Percentiles rank a stretch among this genome's conserved stretches.
These are phyloP conservation scores for Scartelaos histophorus DNA, from an alignment of 2,113 vertebrate species.

Conservation along the genomic window DNA sequence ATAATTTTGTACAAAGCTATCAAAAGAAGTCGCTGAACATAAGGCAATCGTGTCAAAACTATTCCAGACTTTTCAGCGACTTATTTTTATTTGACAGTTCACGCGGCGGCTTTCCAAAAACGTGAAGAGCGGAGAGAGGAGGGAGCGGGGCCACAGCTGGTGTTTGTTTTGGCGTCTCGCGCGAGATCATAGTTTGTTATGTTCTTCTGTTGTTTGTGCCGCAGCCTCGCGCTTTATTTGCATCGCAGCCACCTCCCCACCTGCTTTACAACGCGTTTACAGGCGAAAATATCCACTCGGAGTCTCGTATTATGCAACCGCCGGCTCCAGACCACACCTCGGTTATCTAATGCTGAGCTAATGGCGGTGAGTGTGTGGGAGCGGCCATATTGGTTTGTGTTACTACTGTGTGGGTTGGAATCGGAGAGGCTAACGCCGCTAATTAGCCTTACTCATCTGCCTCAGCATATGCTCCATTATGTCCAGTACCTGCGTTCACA, in stretches of 20 bases:
- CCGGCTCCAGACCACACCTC: conserved; percentile 45
- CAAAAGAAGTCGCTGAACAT: not conserved
- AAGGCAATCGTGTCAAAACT: not conserved
- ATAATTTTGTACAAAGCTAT: not conserved
- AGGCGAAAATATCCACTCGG: not conserved
- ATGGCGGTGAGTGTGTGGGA: conserved; percentile 31
- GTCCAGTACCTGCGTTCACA: not conserved
- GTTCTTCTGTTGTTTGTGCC: conserved; percentile 19
- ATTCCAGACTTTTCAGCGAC: not conserved
- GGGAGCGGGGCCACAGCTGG: conserved; percentile 27
- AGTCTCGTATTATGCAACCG: conserved; percentile 17
- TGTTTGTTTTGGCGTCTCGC: conserved; percentile 20
- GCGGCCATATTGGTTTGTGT: conserved; percentile 17
- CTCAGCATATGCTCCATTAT: not conserved
- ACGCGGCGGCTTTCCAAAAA: conserved; percentile 2
- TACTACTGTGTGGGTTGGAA: conserved; percentile 35
- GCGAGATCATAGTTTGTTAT: conserved; percentile 16
- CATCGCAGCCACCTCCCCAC: conserved; percentile 24
- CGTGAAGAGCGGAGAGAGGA: conserved; percentile 8
- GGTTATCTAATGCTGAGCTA: conserved; percentile 30
- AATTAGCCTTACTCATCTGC: conserved; percentile 33
- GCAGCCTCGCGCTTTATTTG: conserved; percentile 20
- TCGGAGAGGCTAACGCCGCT: conserved; percentile 8
- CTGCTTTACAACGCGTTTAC: conserved; percentile 5
- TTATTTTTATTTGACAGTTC: not conserved